A percentile compares a stretch with the other conserved stretches of the same genome.
phyloP scores from a whole-genome alignment of 2,113 vertebrate species.

The Pedetes capensis region DNA sequence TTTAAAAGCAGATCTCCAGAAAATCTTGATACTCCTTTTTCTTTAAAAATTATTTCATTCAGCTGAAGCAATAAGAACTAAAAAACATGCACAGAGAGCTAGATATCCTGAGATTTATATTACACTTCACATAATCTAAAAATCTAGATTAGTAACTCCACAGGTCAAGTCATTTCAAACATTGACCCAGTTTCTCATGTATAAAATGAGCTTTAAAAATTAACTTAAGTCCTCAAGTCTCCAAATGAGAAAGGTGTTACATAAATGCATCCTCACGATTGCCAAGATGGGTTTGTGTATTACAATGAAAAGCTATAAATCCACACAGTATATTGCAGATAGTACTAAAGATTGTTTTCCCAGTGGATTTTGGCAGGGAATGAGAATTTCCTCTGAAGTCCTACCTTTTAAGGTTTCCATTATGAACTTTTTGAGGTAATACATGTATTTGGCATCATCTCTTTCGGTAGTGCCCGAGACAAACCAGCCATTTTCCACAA shows the following conservation, averaged over 20 bases:
- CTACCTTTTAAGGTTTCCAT: conserved; percentile 95
- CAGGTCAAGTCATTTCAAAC: background rate
- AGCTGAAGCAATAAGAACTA: background rate
- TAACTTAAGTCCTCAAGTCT: background rate
- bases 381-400: conserved; percentile 28
- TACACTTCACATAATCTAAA: conserved; percentile 17
- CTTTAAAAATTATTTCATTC: background rate
- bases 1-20: background rate
- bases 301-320: conserved; percentile 12
- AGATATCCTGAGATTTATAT: background rate
- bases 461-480: conserved; percentile 91
- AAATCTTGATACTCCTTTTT: background rate
- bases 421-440: conserved; percentile 95
- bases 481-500: conserved; percentile 99
- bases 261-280: background rate
- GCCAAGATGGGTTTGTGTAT: background rate
- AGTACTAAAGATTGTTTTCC: conserved; percentile 54
- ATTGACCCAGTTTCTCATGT: conserved; percentile 1
- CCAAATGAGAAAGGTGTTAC: background rate
- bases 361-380: conserved; percentile 46
- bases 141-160: background rate
- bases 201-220: conserved; percentile 33
- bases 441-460: conserved; percentile 95
- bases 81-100: background rate
- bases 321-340: background rate